phyloP scores from a whole-genome alignment of 2,888 invertebrate species.

The Oeneis ivallda region DNA sequence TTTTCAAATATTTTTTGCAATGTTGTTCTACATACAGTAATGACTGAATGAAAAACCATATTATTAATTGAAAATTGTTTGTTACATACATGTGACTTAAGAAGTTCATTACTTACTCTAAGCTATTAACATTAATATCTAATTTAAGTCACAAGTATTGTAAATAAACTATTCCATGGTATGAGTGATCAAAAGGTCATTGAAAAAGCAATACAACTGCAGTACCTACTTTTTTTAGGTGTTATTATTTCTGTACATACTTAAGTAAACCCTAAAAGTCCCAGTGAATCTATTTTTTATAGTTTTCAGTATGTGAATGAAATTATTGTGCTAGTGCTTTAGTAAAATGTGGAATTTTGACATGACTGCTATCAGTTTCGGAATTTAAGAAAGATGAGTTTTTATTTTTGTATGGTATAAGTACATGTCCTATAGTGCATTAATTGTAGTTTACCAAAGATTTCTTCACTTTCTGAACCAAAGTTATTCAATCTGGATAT shows the following conservation, averaged over 20 bases:
- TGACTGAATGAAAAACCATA: not conserved
- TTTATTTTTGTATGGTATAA: conserved; percentile 7
- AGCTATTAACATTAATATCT: too few species aligned
- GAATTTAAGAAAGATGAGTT: not conserved
- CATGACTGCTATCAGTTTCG: not conserved
- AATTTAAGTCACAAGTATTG: too few species aligned
- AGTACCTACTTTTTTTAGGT: conserved; percentile 8
- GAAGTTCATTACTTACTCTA: too few species aligned
- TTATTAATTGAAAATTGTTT: not conserved
- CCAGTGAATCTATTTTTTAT: conserved; percentile 10
- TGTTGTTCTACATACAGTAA: conserved; percentile 1
- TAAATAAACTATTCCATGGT: too few species aligned
- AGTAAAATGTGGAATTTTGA: not conserved
- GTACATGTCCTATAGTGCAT: conserved; percentile 6
- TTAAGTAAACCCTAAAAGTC: not conserved
- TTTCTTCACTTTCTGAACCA: conserved; percentile 31
- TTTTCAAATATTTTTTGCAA: not conserved
- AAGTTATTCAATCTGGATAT: conserved; percentile 23
- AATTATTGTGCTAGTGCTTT: conserved; percentile 1
- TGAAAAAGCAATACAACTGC: not conserved
- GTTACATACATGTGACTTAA: too few species aligned
- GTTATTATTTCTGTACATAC: conserved; percentile 4
- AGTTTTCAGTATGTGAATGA: conserved; percentile 3
- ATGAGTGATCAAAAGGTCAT: not conserved
- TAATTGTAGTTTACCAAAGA: conserved; percentile 35